Evolutionary conservation across 2,888 invertebrate genomes (phyloP).

Genomic region (Argyra leucocephala): DNA sequence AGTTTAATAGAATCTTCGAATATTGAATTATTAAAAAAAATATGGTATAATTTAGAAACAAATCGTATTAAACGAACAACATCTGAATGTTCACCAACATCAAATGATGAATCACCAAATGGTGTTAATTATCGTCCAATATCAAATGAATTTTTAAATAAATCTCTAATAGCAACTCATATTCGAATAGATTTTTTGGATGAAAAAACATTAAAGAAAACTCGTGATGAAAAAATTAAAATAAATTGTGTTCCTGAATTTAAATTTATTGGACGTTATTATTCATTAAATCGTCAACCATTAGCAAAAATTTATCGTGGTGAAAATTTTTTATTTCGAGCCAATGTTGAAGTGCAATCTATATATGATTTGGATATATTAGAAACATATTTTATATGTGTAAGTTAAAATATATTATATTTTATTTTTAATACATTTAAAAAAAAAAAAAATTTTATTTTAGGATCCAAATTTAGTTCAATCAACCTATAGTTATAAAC

Average conservation of each 20-base stretch:
- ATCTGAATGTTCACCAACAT: slow-evolving; percentile 21
- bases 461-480: slow-evolving; percentile 43
- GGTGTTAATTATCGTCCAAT: slow-evolving; percentile 35
- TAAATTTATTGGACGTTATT: slow-evolving; percentile 38
- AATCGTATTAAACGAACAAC: slow-evolving; percentile 25
- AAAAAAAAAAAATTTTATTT: slow-evolving; percentile 12
- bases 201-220: slow-evolving; percentile 37
- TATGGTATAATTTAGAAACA: slow-evolving; percentile 39
- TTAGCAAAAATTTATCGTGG: slow-evolving; percentile 37
- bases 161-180: slow-evolving; percentile 29
- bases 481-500: slow-evolving; percentile 40
- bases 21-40: slow-evolving; percentile 37
- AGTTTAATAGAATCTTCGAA: slow-evolving; percentile 37
- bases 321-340: slow-evolving; percentile 41
- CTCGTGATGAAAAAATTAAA: slow-evolving; percentile 35
- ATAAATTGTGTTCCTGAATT: slow-evolving; percentile 38
- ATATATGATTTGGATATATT: slow-evolving; percentile 38
- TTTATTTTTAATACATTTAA: not conserved
- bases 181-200: slow-evolving; percentile 40
- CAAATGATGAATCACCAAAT: slow-evolving; percentile 23
- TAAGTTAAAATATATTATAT: slow-evolving; percentile 29
- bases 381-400: slow-evolving; percentile 43
- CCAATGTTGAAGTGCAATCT: slow-evolving; percentile 38
- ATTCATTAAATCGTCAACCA: slow-evolving; percentile 38
- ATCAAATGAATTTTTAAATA: slow-evolving; percentile 22